These are phyloP conservation scores for Sciurus niger DNA, from an alignment of 2,113 vertebrate species.

Conservation along the genomic window DNA sequence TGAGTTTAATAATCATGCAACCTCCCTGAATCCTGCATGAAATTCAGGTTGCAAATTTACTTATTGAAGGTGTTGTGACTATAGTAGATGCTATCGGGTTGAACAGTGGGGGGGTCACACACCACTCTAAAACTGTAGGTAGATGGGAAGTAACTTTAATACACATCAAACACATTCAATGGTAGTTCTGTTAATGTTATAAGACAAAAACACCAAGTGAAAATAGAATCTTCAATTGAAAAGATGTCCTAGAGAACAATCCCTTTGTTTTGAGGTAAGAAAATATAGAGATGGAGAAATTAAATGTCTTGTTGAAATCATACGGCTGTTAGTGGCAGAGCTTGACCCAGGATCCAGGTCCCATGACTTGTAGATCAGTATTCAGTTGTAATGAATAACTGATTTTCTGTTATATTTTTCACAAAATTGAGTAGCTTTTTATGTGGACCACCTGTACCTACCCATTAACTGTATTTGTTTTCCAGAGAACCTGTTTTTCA, in stretches of 20 bases:
- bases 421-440: not conserved
- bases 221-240: constrained; percentile 31
- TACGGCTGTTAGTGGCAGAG: not conserved
- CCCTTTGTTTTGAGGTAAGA: not conserved
- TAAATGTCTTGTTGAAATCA: constrained; percentile 9
- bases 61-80: not conserved
- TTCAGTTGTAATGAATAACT: constrained; percentile 36
- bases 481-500: constrained; percentile 15
- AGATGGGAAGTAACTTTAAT: not conserved
- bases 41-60: not conserved
- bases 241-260: not conserved
- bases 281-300: not conserved
- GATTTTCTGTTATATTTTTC: constrained; percentile 40
- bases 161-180: not conserved
- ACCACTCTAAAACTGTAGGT: not conserved
- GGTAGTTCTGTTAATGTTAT: not conserved
- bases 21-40: not conserved
- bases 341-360: not conserved
- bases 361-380: not conserved
- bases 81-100: not conserved
- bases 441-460: not conserved
- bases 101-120: not conserved
- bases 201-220: constrained; percentile 1
- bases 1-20: not conserved
- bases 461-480: constrained; percentile 8